Percentiles rank a stretch among this genome's conserved stretches.
These are phyloP conservation scores for Phalera bucephala DNA, from an alignment of 2,888 invertebrate species.

Conservation along the genomic window DNA sequence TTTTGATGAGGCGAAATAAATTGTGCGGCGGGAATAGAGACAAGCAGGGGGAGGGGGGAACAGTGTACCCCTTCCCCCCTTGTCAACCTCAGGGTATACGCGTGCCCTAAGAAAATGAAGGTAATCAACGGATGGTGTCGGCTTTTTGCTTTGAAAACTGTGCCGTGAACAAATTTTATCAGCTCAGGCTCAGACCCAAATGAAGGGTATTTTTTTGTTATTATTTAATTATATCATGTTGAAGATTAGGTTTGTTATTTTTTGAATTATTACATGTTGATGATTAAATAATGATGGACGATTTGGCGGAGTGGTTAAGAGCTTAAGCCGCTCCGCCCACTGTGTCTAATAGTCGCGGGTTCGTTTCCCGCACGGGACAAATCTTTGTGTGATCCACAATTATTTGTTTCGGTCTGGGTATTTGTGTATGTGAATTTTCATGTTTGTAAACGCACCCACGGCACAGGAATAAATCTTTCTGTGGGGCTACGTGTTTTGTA, in stretches of 20 bases:
- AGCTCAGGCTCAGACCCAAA: slow-evolving; percentile 25
- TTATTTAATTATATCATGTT: slow-evolving; percentile 27
- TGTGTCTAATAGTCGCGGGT: no score
- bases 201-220: slow-evolving; percentile 23
- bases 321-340: no score
- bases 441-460: no score
- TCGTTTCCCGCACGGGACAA: no score
- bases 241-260: slow-evolving; percentile 13
- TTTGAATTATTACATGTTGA: background rate
- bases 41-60: background rate
- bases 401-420: no score
- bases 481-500: no score
- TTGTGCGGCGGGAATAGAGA: slow-evolving; percentile 44
- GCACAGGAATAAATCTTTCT: no score
- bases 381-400: no score
- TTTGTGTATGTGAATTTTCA: no score
- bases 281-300: no score
- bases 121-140: slow-evolving; percentile 57
- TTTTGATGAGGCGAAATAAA: slow-evolving; percentile 80
- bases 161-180: slow-evolving; percentile 47
- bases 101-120: slow-evolving; percentile 78
- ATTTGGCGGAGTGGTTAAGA: no score
- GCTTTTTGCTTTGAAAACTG: slow-evolving; percentile 44
- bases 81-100: slow-evolving; percentile 51
- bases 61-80: slow-evolving; percentile 12